A percentile compares a stretch with the other conserved stretches of the same genome.
phyloP scores from a whole-genome alignment of 2,888 invertebrate species.

The Heliconius charithonia region DNA sequence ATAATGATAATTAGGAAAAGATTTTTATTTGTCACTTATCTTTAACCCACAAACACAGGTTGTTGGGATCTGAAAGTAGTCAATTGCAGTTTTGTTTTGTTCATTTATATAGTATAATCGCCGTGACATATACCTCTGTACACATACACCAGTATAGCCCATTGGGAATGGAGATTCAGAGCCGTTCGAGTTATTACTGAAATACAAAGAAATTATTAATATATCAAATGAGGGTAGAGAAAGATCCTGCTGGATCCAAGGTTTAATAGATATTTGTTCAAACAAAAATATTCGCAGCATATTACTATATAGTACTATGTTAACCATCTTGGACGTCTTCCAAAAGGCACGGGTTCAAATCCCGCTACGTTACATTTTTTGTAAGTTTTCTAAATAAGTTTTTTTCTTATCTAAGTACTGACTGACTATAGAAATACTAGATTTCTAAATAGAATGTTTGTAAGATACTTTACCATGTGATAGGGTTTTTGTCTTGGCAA shows the following conservation, averaged over 20 bases:
- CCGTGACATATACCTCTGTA: constrained; percentile 4
- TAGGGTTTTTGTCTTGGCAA: not conserved
- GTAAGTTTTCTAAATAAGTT: too few relatives aligned
- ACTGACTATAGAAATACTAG: too few relatives aligned
- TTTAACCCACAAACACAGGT: constrained; percentile 26
- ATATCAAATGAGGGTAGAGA: not conserved
- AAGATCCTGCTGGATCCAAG: not conserved
- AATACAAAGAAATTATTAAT: not conserved
- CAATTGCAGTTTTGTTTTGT: not conserved
- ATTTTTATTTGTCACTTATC: not conserved
- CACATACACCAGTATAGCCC: constrained; percentile 15
- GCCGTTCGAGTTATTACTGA: not conserved
- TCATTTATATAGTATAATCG: constrained; percentile 25
- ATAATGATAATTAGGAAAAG: not conserved
- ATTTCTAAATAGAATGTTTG: not conserved
- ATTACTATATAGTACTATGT: too few relatives aligned
- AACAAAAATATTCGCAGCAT: too few relatives aligned
- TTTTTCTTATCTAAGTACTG: too few relatives aligned
- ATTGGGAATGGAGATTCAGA: not conserved
- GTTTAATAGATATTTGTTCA: too few relatives aligned
- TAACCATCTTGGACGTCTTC: too few relatives aligned
- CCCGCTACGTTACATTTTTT: too few relatives aligned
- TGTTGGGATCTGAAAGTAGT: constrained; percentile 21
- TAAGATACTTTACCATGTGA: not conserved
- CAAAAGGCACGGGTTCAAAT: too few relatives aligned